Evolutionary conservation across 2,888 invertebrate genomes (phyloP), one percentile per base, ranked within the genome.

Genomic region (Graphium colonna): DNA sequence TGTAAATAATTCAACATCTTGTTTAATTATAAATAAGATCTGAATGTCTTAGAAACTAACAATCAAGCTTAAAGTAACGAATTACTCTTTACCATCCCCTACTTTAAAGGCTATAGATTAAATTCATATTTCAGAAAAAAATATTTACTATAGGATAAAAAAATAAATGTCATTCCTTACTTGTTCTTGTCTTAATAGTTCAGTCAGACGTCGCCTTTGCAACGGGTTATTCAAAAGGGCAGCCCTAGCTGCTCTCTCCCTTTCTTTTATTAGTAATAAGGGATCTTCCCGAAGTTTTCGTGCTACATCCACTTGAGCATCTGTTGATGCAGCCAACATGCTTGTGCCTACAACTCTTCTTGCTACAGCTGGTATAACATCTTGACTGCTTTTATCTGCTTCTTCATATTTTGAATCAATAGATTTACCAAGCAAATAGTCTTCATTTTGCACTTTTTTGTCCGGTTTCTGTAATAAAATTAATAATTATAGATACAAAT

Each of bases 271-370:
- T 1, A 95, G 91, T 73, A 96, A 93, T 36, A 98, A 80, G 0
- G 98, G 98, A 90, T 98, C 98, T 79, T 98, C 98, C 73, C 97
- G 93, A 59, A 97, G 91, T 83, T 98, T 98, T 15, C 97, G 92
- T 42, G 93, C 94, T 69, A 97, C 90, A 77, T 98, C 98, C 9
- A 97, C 95, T 83, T 96, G 94, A 50, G 93, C 91, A 17, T 91
- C 91, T 1, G 90, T 90, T 26, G 88, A 86, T 38, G 88, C 84
- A 54, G 91, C 80, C 36, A 77, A 56, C 85, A 87, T 85, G 55
- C 87, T 87, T 1, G 86, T 81, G 0, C 88, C 87, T 16, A 84
- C 83, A 3, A 88, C 85, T 60, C 89, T 68, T 1, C 86, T 76
- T 1, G 83, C 77, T 10, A 89, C 79, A 7, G 86, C 95, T n/a